Conservation (phyloP, 1,140 invertebrate species). For the Odontomachus brunneus region DNA sequence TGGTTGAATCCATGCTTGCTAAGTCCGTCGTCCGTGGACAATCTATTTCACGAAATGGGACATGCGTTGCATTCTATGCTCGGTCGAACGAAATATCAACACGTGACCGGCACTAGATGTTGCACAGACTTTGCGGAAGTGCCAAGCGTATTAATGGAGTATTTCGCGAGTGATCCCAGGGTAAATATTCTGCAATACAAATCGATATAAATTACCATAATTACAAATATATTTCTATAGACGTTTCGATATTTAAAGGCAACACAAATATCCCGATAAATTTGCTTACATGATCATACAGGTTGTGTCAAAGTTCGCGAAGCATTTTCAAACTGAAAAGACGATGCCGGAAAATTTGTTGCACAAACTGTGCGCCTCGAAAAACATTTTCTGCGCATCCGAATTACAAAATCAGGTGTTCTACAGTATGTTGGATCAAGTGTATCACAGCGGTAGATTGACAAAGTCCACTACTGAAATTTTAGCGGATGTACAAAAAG, state of each 20-base stretch:
- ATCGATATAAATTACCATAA: neutral
- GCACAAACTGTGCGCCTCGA: conserved; percentile 92
- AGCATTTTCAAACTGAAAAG: conserved; percentile 96
- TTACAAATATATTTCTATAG: conserved; percentile 17
- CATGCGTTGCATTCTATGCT: conserved; percentile 99
- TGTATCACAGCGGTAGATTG: conserved; percentile 91
- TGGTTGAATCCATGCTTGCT: conserved; percentile 93
- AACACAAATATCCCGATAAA: conserved; percentile 18
- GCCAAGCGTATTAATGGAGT: conserved; percentile 99
- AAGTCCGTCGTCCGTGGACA: conserved; percentile 94
- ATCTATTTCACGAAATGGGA: conserved; percentile 99
- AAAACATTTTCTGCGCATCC: conserved; percentile 94
- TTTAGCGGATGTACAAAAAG: conserved; percentile 91
- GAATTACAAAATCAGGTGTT: conserved; percentile 96
- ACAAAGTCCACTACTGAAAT: conserved; percentile 90
- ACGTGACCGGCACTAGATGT: conserved; percentile 98
- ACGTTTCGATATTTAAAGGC: conserved; percentile 15
- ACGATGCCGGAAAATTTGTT: conserved; percentile 92
- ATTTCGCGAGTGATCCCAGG: conserved; percentile 96
- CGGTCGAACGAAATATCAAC: conserved; percentile 97
- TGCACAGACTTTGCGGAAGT: conserved; percentile 99
- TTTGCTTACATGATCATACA: conserved; percentile 74
- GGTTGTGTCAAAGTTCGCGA: conserved; percentile 94
- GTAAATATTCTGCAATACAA: conserved; percentile 83
- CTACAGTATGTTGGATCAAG: conserved; percentile 91